These are phyloP conservation scores for Oncorhynchus keta DNA, from an alignment of 2,113 vertebrate genomes.

Conservation along the genomic window DNA sequence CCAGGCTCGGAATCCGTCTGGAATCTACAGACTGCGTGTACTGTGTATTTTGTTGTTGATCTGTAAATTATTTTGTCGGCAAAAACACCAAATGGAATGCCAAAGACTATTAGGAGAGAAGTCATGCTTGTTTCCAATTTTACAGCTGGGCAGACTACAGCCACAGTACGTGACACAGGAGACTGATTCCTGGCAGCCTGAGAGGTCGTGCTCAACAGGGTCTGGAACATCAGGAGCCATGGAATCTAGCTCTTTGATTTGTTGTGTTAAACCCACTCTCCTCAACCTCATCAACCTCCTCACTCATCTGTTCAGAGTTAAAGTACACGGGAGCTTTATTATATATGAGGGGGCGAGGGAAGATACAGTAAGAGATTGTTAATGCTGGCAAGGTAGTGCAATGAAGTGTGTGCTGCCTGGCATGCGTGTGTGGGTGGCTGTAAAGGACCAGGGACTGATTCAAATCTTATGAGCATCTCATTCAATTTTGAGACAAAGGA, in stretches of 20 bases:
- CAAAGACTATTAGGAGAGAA: slow-evolving; percentile 60
- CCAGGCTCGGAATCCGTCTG: slow-evolving; percentile 17
- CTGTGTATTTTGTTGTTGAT: slow-evolving; percentile 48
- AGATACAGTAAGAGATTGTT: slow-evolving; percentile 45
- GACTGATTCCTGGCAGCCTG: slow-evolving; percentile 39
- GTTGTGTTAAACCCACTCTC: slow-evolving; percentile 40
- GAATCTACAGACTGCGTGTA: slow-evolving; percentile 17
- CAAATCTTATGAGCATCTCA: slow-evolving; percentile 68
- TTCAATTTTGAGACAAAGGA: slow-evolving; percentile 65
- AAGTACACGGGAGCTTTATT: slow-evolving; percentile 8
- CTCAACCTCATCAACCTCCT: slow-evolving; percentile 32
- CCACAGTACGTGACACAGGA: slow-evolving; percentile 53
- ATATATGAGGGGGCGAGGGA: slow-evolving; percentile 26
- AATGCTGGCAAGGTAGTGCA: slow-evolving; percentile 34
- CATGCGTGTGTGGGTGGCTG: slow-evolving; percentile 22
- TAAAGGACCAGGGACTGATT: slow-evolving; percentile 61
- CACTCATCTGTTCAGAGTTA: slow-evolving; percentile 41
- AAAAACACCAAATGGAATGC: slow-evolving; percentile 57
- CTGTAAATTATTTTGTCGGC: slow-evolving; percentile 52
- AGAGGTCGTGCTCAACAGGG: slow-evolving; percentile 33
- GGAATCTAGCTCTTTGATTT: slow-evolving; percentile 39
- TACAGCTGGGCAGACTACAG: slow-evolving; percentile 60
- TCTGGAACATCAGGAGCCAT: slow-evolving; percentile 26
- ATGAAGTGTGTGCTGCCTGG: slow-evolving; percentile 16
- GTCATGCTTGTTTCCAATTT: slow-evolving; percentile 69